A percentile compares a stretch with the other conserved stretches of the same genome.
These are phyloP conservation scores for Tenthredo notha DNA, from an alignment of 2,888 invertebrate species.

Conservation along the genomic window DNA sequence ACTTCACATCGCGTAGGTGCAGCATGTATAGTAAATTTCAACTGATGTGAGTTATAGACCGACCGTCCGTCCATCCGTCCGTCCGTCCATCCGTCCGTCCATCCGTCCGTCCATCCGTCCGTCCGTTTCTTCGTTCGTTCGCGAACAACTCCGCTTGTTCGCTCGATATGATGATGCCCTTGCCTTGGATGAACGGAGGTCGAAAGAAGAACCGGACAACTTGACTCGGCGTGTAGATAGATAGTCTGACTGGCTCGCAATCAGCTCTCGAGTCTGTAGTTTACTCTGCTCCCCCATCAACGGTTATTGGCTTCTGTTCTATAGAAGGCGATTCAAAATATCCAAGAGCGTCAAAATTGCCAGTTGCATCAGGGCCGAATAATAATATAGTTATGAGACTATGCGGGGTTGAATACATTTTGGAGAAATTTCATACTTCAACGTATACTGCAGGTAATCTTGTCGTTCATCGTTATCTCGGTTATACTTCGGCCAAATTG, in stretches of 20 bases:
- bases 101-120: background rate
- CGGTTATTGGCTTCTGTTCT: constrained; percentile 24
- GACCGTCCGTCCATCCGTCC: background rate
- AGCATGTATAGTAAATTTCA: background rate
- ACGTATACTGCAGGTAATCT: background rate
- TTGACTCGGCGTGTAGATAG: background rate
- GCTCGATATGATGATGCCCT: background rate
- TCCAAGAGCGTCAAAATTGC: background rate
- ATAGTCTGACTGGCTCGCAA: background rate
- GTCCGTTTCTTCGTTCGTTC: background rate
- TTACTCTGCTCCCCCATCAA: background rate
- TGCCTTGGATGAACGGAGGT: constrained; percentile 32
- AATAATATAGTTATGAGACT: background rate
- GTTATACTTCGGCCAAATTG: background rate
- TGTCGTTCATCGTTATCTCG: background rate
- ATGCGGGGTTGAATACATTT: background rate
- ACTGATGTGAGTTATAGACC: background rate
- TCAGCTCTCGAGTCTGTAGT: constrained; percentile 5
- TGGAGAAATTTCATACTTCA: no score
- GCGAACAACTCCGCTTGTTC: background rate
- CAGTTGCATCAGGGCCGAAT: background rate
- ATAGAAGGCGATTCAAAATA: constrained; percentile 21
- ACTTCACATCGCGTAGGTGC: background rate
- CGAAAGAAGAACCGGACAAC: constrained; percentile 38
- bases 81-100: background rate